Base-by-base conservation (phyloP, 2,113 vertebrate species). In the Scophthalmus maximus region DNA sequence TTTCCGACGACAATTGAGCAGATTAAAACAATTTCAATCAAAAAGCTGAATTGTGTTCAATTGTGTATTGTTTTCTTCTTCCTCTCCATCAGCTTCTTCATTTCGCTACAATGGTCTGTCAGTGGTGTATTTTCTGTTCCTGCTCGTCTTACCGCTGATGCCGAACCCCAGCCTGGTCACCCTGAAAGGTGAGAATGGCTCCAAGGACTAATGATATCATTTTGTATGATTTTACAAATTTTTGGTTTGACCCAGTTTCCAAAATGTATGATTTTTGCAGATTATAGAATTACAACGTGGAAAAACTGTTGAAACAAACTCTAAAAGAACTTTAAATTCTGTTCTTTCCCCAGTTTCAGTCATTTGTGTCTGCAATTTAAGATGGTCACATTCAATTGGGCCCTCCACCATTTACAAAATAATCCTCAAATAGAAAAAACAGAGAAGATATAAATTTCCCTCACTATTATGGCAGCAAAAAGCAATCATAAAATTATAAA, bases 51-150 rank as follows among this genome's bases (percentile, higher is more conserved):
- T 2, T 18, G 2, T 53, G n/a, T n/a, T n/a, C n/a, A n/a, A n/a
- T n/a, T n/a, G 11, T 59, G 3, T 73, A 42, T 68, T 47, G n/a
- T 61, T 66, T n/a, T n/a, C n/a, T n/a, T 61, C 5, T 29, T 85
- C 47, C 80, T 4, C 29, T 1, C 65, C 58, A 4, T 44, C 81
- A 94, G 94, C 93, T 2, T 76, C 93, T 40, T 73, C 29, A 0
- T 83, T 93, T 71, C 91, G 94, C 64, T 87, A 84, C 87, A 89
- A 88, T 63, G 92, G 89, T 0, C 80, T 93, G 50, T 94, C 94
- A 0, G 20, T 91, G 66, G 86, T 90, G 68, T 93, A 84, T 50
- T 93, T 94, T 52, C 25, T 81, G 22, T 93, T 89, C 77, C 82
- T 93, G 26, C 92, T 94, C 66, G 64, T 69, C 10, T 40, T 92